These are phyloP conservation scores for Mirounga angustirostris DNA, from an alignment of 2,113 vertebrate genomes.

Conservation along the genomic window DNA sequence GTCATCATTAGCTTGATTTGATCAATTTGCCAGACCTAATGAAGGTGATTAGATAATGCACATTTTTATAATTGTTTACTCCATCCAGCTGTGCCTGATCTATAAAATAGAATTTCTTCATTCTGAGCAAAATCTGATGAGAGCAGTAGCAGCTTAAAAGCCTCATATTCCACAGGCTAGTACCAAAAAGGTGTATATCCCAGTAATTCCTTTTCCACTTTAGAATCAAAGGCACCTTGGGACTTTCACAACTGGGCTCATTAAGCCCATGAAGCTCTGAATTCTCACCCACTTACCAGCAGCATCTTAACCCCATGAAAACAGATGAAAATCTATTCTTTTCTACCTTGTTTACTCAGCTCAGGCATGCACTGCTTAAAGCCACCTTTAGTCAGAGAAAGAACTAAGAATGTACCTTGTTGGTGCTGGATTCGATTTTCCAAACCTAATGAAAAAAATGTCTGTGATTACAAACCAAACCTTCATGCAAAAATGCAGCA, in stretches of 20 bases:
- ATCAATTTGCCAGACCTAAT: background rate
- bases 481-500: slow-evolving; percentile 53
- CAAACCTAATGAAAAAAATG: background rate
- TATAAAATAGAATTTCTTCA: background rate
- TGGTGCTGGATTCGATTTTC: slow-evolving; percentile 54
- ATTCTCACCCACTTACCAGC: background rate
- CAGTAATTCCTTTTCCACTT: background rate
- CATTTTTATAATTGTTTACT: slow-evolving; percentile 36
- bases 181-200: background rate
- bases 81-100: background rate
- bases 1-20: slow-evolving; percentile 22
- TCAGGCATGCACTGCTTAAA: background rate
- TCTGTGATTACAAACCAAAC: slow-evolving; percentile 35
- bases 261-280: background rate
- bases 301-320: background rate
- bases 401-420: background rate
- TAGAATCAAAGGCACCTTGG: background rate
- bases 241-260: background rate
- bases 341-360: background rate
- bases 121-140: background rate
- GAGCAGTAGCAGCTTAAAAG: slow-evolving; percentile 20
- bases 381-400: background rate
- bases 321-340: background rate
- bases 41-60: background rate
- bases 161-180: background rate